Base-by-base conservation (phyloP, 1,140 invertebrate species). In the Drosophila tsacasi region DNA sequence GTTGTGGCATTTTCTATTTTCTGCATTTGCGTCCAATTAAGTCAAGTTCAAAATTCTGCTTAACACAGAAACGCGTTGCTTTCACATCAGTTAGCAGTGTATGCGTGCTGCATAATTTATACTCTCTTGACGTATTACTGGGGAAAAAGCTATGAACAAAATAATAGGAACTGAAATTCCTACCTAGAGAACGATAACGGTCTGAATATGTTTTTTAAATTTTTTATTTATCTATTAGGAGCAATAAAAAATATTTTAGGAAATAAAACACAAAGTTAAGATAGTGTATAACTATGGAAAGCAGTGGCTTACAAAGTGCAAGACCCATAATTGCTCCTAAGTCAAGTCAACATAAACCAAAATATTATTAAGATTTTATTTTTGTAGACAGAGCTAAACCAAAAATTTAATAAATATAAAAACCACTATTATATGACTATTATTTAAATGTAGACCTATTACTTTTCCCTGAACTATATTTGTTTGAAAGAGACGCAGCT, bases 31-130 rank as follows among this genome's bases (percentile, higher is more conserved):
- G 74, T 81, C 74, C 81, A 89, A 89, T 89, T 89, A 89, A 89
- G 84, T 75, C 74, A 75, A 87, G 81, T 83, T 83, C 81, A 89
- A 89, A 89, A 81, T 89, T 81, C 77, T 75, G 62, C 68, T 84
- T 72, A 83, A 63, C 62, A 66, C 55, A 57, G 54, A 83, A 83
- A 71, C 46, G 76, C 71, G 71, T 76, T 66, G 71, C 79, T 64
- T 39, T n/a, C 69, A 42, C 73, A 79, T 17, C 50, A 42, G 61
- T 50, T 64, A 47, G 37, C 32, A 32, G 25, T 54, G 61, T 66
- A 50, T 83, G 63, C 76, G 72, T 65, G 63, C 63, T 64, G 78
- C 85, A 89, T 89, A 81, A 81, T 81, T 89, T 89, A 79, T 87
- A 44, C 72, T 58, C 49, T 39, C 50, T 58, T 19, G 39, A 39